Base-by-base conservation (phyloP, 1,140 invertebrate genomes). In the Rhopalosiphum maidis region DNA sequence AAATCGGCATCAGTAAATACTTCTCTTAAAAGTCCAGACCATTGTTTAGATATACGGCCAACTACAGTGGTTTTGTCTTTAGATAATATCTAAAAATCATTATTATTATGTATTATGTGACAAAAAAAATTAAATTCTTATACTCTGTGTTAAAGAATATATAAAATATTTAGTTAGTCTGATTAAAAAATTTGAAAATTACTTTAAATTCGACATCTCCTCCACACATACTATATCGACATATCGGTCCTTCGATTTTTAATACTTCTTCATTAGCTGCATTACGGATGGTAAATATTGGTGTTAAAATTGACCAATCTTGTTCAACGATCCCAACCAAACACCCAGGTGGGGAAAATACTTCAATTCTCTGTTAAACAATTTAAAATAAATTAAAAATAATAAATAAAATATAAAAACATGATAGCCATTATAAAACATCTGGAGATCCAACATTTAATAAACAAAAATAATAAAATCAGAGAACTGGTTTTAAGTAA, bases 181-280 rank as follows among this genome's bases (percentile, higher is more conserved):
- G 9, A 37, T 15, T 55, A 55, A 46, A 46, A 54, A 9, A 23
- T 54, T 51, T n/a, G n/a, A 90, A 68, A 41, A 68, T 93, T 95
- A 96, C 96, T 94, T 97, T 95, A 95, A 97, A 97, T 94, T 96
- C 97, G 5, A 98, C 97, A 68, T 98, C 97, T 22, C 97, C 97
- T 22, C 97, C 97, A 95, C 97, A 98, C 48, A 98, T 96, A 85
- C 96, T 97, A 94, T 96, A 97, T 1, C 97, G 97, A 95, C 97
- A 98, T 82, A 98, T 95, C 0, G 98, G 98, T 11, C 98, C 98
- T 95, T 98, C 97, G 94, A 99, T 97, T 94, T 96, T 96, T 15
- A 99, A 95, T 3, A 99, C 97, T 0, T 96, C 96, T 90, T 98
- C 96, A 43, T 97, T 98, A 21, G 96, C 95, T 6, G 97, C 96